phyloP scores from a whole-genome alignment of 2,888 invertebrate species.

The Ophion slaviceki region DNA sequence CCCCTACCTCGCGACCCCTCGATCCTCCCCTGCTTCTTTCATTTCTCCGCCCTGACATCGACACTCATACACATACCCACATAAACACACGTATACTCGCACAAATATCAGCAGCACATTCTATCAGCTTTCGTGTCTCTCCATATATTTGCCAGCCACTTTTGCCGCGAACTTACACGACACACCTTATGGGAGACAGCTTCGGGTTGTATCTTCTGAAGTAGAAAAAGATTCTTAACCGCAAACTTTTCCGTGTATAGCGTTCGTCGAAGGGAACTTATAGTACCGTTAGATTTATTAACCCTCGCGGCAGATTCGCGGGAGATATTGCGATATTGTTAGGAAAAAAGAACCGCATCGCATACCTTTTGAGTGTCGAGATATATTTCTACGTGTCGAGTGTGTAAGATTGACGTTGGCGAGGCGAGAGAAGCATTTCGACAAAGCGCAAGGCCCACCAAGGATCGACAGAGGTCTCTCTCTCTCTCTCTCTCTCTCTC shows the following conservation, averaged over 20 bases:
- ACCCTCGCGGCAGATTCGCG: slow-evolving; percentile 25
- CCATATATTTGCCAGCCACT: slow-evolving; percentile 17
- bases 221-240: slow-evolving; percentile 37
- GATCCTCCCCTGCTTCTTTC: slow-evolving; percentile 51
- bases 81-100: slow-evolving; percentile 14
- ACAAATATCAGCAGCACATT: background rate
- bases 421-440: slow-evolving; percentile 35
- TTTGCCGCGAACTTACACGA: slow-evolving; percentile 1
- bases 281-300: slow-evolving; percentile 59
- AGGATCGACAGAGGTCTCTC: slow-evolving; percentile 48
- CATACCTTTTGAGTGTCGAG: slow-evolving; percentile 20
- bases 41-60: slow-evolving; percentile 47
- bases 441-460: slow-evolving; percentile 34
- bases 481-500: slow-evolving; percentile 11
- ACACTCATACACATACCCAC: slow-evolving; percentile 27
- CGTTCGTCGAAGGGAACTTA: slow-evolving; percentile 44
- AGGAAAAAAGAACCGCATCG: slow-evolving; percentile 21
- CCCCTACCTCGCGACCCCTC: slow-evolving; percentile 10
- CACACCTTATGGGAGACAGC: slow-evolving; percentile 41
- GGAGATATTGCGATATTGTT: slow-evolving; percentile 47
- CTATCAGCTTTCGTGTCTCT: slow-evolving; percentile 30
- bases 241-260: slow-evolving; percentile 29
- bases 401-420: slow-evolving; percentile 37
- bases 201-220: slow-evolving; percentile 21
- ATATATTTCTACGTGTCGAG: slow-evolving; percentile 41